Base-by-base conservation (phyloP, 2,797 vertebrate species). In the Lacerta viridis region DNA sequence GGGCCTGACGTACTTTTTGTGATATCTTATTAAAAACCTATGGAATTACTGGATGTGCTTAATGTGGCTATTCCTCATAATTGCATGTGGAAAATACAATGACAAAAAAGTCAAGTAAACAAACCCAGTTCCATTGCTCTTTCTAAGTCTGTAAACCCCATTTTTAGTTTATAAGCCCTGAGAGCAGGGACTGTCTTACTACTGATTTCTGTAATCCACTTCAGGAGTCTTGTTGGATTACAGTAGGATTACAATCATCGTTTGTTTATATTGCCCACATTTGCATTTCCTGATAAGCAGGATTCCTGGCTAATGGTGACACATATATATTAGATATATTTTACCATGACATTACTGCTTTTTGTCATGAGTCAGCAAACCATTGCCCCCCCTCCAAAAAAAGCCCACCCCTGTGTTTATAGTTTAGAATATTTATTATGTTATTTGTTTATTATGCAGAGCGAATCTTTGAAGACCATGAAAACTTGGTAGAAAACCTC, bases 401-500 rank as follows among this genome's bases (percentile, higher is more conserved):
- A 90, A 81, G 29, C 0, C 0, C 59, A 61, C 29, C 5, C n/a
- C 29, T 78, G 17, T 17, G 59, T 84, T 80, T 83, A 10, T 27
- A 80, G 72, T 83, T 72, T 83, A 9, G 29, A 84, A 84, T 61
- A 9, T 74, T 78, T 64, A 25, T 59, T 81, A 15, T 82, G 9
- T 91, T 41, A 93, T 29, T 25, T 93, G 50, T 91, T 55, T 92
- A 79, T 90, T 89, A 64, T 90, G 85, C 94, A 99, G 99, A 99
- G 91, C 98, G 99, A 55, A 99, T 99, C 61, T 99, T 99, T 94
- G 99, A 99, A 97, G 99, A 99, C 94, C 99, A 99, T 55, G 99
- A 99, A 97, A 99, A 99, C 94, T 93, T 99, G 94, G 99, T 99
- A 95, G 99, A 99, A 96, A 99, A 99, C 94, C 97, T 99, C 33